Evolutionary conservation across 1,140 invertebrate species (phyloP).

Genomic region (Bradynema listronoti): DNA sequence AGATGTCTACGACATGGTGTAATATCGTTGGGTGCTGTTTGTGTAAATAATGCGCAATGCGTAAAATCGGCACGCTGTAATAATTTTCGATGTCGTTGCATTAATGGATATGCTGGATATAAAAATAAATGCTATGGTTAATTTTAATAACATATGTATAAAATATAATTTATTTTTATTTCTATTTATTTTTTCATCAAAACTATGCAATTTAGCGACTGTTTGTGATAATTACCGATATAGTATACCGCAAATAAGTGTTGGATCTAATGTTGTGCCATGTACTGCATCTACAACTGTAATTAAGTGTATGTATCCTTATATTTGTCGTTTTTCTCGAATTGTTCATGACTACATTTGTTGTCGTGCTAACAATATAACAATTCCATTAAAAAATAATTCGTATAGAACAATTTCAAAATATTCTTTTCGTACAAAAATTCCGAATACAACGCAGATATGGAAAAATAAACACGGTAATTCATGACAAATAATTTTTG

Average conservation of each 20-base stretch:
- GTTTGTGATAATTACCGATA: constrained; percentile 4
- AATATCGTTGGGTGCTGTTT: too few relatives aligned
- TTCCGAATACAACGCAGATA: too few relatives aligned
- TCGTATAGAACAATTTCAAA: too few relatives aligned
- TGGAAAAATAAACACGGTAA: too few relatives aligned
- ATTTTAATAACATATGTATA: not conserved
- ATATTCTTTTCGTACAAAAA: too few relatives aligned
- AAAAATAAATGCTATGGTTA: constrained; percentile 8
- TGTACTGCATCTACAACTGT: constrained; percentile 1
- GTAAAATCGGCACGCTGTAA: not conserved
- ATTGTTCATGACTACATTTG: constrained; percentile 42
- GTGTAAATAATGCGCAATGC: too few relatives aligned
- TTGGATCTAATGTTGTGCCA: constrained; percentile 25
- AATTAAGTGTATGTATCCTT: constrained; percentile 17
- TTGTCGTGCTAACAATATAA: constrained; percentile 23
- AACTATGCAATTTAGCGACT: constrained; percentile 7
- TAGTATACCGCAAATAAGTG: constrained; percentile 22
- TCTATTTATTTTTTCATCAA: not conserved
- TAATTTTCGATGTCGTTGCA: not conserved
- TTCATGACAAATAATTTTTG: too few relatives aligned
- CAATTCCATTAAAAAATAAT: constrained; percentile 11
- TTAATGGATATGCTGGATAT: not conserved
- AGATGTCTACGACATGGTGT: too few relatives aligned
- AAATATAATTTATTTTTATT: not conserved
- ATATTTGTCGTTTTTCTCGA: constrained; percentile 37